These are phyloP conservation scores for Euborellia annulipes DNA, from an alignment of 1,140 invertebrate genomes.

Conservation along the genomic window DNA sequence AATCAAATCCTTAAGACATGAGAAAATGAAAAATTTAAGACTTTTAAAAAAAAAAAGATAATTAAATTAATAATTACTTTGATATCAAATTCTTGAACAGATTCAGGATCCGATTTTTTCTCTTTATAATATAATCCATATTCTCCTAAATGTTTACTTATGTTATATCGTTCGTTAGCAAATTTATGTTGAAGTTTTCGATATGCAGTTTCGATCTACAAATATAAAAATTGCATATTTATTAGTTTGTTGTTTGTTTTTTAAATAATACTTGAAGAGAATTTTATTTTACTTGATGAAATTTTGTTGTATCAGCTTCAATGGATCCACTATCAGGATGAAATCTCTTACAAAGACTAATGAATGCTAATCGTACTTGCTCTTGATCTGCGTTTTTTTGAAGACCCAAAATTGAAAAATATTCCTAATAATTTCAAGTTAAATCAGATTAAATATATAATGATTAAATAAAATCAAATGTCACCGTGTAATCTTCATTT, in stretches of 20 bases:
- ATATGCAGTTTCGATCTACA: constrained; percentile 37
- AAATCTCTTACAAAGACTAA: constrained; percentile 57
- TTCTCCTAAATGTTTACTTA: constrained; percentile 23
- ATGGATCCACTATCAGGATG: constrained; percentile 60
- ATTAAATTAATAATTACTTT: constrained; percentile 22
- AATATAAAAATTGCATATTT: constrained; percentile 7
- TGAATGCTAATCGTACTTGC: constrained; percentile 50
- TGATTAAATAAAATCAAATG: neutral
- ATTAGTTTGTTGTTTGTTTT: constrained; percentile 34
- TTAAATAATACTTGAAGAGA: constrained; percentile 32
- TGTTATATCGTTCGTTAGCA: constrained; percentile 20
- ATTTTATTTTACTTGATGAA: constrained; percentile 40
- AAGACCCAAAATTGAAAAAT: constrained; percentile 46
- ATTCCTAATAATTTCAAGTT: constrained; percentile 34
- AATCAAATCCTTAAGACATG: no score
- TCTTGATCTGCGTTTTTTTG: constrained; percentile 49
- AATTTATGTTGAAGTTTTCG: constrained; percentile 30
- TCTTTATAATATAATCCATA: constrained; percentile 29
- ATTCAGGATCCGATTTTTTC: constrained; percentile 31
- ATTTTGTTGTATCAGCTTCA: constrained; percentile 49
- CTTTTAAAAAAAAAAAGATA: no score
- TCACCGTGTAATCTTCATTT: neutral
- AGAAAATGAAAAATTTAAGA: no score
- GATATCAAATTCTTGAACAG: constrained; percentile 32
- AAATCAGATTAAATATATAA: neutral